phyloP scores from a whole-genome alignment of 2,888 invertebrate species.

The Maniola hyperantus region DNA sequence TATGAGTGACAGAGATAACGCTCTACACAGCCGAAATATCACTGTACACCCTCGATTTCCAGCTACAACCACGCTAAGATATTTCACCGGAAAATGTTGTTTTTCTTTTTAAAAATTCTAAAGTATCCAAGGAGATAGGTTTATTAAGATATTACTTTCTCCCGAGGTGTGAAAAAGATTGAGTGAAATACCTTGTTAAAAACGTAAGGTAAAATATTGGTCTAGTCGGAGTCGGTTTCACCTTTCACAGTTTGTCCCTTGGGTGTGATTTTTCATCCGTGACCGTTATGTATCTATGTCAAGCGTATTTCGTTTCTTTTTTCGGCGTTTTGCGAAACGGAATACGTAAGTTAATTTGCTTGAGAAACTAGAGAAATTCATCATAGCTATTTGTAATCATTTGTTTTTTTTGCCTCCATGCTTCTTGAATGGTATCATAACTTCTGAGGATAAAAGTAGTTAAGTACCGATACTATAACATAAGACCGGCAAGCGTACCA shows the following conservation, averaged over 20 bases:
- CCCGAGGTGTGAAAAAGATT: conserved; percentile 12
- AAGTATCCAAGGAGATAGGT: background rate
- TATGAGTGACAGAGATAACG: too few relatives aligned
- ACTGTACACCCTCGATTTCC: too few relatives aligned
- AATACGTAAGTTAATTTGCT: conserved; percentile 19
- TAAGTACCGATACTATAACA: too few relatives aligned
- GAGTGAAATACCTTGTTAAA: conserved; percentile 20
- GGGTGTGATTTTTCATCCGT: conserved; percentile 38
- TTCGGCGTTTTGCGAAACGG: conserved; percentile 11
- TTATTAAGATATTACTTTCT: conserved; percentile 2
- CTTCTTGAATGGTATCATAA: too few relatives aligned
- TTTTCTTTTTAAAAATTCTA: background rate
- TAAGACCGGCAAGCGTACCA: too few relatives aligned
- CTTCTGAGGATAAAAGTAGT: too few relatives aligned
- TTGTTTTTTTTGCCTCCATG: background rate
- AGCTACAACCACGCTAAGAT: background rate
- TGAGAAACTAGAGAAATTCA: conserved; percentile 3
- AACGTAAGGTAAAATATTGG: conserved; percentile 37
- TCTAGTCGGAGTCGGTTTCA: conserved; percentile 34
- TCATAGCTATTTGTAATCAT: background rate
- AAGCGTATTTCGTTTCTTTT: conserved; percentile 16
- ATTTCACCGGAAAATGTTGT: background rate
- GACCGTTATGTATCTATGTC: conserved; percentile 34
- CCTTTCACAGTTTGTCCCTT: conserved; percentile 37
- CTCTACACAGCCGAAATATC: too few relatives aligned